Evolutionary conservation across 2,888 invertebrate genomes (phyloP).

Genomic region (Sycophila texana): DNA sequence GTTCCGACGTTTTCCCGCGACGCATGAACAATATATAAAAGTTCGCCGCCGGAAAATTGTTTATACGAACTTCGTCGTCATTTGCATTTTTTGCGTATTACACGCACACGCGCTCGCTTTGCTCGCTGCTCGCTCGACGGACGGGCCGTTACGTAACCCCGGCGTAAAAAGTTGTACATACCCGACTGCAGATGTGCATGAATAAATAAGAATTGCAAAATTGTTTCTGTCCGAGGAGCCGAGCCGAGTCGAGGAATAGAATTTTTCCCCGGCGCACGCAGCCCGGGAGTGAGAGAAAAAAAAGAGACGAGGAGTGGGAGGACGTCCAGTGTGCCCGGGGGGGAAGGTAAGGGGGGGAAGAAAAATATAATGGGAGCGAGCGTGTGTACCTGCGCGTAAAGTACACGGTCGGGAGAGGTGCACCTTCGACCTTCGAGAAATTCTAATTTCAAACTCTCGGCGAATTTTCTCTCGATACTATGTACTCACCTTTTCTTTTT

Average conservation of each 20-base stretch:
- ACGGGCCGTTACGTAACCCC: conserved; percentile 41
- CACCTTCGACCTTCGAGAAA: conserved; percentile 29
- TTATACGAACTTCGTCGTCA: conserved; percentile 24
- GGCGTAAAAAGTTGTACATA: conserved; percentile 42
- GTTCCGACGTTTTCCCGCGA: neutral
- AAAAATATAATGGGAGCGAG: conserved; percentile 40
- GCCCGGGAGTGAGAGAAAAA: conserved; percentile 10
- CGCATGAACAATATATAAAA: neutral
- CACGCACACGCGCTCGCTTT: neutral
- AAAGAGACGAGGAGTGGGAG: neutral
- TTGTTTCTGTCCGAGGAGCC: conserved; percentile 41
- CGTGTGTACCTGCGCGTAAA: conserved; percentile 21
- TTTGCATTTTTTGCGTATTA: conserved; percentile 42
- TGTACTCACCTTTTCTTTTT: neutral
- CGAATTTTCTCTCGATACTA: conserved; percentile 3
- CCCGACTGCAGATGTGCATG: conserved; percentile 40
- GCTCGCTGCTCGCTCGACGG: neutral
- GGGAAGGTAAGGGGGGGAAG: conserved; percentile 6
- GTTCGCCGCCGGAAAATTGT: conserved; percentile 26
- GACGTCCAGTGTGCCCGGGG: conserved; percentile 10
- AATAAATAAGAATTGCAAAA: conserved; percentile 57
- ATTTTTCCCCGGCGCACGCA: conserved; percentile 28
- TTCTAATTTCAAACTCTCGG: conserved; percentile 37
- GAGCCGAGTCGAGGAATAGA: conserved; percentile 28
- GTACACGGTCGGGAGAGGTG: conserved; percentile 4